Evolutionary conservation across 1,140 invertebrate species (phyloP).

Genomic region (Drosophila albomicans): DNA sequence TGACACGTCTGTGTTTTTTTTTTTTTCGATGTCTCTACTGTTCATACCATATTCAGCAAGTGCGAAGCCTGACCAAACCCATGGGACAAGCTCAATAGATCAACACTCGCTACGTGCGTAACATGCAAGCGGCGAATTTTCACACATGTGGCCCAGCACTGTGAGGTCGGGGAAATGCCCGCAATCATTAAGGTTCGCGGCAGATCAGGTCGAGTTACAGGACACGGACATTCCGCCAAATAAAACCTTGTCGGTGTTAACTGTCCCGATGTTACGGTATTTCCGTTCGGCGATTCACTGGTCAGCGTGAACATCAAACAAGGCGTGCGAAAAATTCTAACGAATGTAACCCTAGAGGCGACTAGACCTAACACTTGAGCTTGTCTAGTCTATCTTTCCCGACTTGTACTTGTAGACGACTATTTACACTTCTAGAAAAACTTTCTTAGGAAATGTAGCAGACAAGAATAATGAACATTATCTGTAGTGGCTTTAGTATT

Average conservation of each 20-base stretch:
- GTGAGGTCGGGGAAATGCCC: conserved; percentile 53
- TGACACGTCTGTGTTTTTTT: conserved; percentile 55
- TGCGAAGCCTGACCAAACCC: conserved; percentile 34
- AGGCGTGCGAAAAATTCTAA: conserved; percentile 67
- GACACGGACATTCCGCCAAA: conserved; percentile 41
- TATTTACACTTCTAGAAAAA: conserved; percentile 31
- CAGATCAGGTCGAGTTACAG: conserved; percentile 67
- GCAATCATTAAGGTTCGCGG: conserved; percentile 29
- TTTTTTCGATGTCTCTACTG: conserved; percentile 19
- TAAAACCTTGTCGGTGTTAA: conserved; percentile 45
- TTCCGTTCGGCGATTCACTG: conserved; percentile 56
- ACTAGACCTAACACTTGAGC: conserved; percentile 33
- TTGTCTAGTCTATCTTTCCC: not conserved
- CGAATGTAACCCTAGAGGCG: conserved; percentile 63
- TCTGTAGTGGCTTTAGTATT: not conserved
- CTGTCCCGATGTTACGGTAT: conserved; percentile 66
- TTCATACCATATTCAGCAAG: conserved; percentile 42
- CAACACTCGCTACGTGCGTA: conserved; percentile 50
- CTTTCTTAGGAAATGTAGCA: not conserved
- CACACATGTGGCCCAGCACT: conserved; percentile 62
- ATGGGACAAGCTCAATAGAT: not conserved
- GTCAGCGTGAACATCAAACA: conserved; percentile 72
- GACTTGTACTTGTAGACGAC: not conserved
- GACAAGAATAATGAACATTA: not conserved
- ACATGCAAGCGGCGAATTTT: conserved; percentile 60